phyloP scores from a whole-genome alignment of 2,888 invertebrate genomes.

The Drosophila eohydei region DNA sequence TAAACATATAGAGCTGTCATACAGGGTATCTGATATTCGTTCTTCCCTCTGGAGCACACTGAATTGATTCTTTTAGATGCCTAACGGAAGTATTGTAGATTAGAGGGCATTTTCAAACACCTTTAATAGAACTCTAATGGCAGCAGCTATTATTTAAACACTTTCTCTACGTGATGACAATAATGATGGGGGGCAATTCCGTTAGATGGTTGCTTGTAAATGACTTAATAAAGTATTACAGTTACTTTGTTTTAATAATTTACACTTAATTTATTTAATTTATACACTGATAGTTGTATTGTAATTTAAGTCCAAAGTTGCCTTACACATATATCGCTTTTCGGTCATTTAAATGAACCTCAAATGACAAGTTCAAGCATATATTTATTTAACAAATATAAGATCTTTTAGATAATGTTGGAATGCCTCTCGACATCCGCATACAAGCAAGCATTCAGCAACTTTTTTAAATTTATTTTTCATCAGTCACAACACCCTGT shows the following conservation, averaged over 20 bases:
- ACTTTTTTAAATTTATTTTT: background rate
- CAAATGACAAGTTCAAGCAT: background rate
- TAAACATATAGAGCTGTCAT: background rate
- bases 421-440: background rate
- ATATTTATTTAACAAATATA: background rate
- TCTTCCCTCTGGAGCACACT: background rate
- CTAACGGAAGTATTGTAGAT: constrained; percentile 49
- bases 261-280: no score
- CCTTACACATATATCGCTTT: background rate
- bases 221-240: background rate
- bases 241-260: background rate
- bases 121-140: constrained; percentile 4
- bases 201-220: background rate
- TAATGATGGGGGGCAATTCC: background rate
- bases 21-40: background rate
- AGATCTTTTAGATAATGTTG: background rate
- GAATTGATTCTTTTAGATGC: constrained; percentile 12
- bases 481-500: constrained; percentile 60
- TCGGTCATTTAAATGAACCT: no score
- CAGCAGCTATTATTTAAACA: constrained; percentile 13
- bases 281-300: background rate
- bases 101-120: constrained; percentile 5
- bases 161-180: background rate
- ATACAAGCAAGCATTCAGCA: constrained; percentile 2
- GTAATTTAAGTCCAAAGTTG: background rate